These are phyloP conservation scores for Leptothorax acervorum DNA, from an alignment of 2,888 invertebrate genomes.

Conservation along the genomic window DNA sequence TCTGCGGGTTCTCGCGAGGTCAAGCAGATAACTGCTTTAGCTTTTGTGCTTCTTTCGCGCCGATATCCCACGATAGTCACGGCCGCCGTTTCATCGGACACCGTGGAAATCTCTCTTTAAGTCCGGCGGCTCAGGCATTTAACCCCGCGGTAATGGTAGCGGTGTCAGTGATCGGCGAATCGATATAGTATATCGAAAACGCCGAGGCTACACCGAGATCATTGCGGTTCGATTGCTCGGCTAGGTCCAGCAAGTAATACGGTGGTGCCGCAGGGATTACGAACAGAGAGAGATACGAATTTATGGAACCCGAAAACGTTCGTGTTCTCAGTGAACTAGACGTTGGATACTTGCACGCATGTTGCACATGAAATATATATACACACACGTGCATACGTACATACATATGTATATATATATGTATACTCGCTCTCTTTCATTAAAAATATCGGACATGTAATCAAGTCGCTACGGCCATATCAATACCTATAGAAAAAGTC, in stretches of 20 bases:
- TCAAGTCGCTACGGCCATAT: constrained; percentile 36
- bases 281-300: constrained; percentile 67
- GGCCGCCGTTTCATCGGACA: constrained; percentile 49
- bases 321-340: constrained; percentile 54
- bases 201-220: constrained; percentile 64
- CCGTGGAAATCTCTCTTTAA: constrained; percentile 67
- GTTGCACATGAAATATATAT: not conserved
- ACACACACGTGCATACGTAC: not conserved
- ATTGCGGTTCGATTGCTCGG: constrained; percentile 68
- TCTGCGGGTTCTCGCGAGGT: constrained; percentile 58
- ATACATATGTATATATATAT: constrained; percentile 4
- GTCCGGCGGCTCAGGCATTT: constrained; percentile 70
- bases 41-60: constrained; percentile 33
- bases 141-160: constrained; percentile 63
- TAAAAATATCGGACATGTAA: constrained; percentile 41
- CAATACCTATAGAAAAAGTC: constrained; percentile 41
- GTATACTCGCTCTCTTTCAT: constrained; percentile 30
- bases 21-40: constrained; percentile 54
- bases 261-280: constrained; percentile 71
- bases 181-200: constrained; percentile 65
- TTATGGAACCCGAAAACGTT: constrained; percentile 68
- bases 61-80: constrained; percentile 44
- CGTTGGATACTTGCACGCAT: constrained; percentile 6
- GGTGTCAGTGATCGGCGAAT: constrained; percentile 65
- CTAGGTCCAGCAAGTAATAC: constrained; percentile 69